Evolutionary conservation across 2,888 invertebrate genomes (phyloP), one percentile per base, ranked within the genome.

Genomic region (Nineta flava): DNA sequence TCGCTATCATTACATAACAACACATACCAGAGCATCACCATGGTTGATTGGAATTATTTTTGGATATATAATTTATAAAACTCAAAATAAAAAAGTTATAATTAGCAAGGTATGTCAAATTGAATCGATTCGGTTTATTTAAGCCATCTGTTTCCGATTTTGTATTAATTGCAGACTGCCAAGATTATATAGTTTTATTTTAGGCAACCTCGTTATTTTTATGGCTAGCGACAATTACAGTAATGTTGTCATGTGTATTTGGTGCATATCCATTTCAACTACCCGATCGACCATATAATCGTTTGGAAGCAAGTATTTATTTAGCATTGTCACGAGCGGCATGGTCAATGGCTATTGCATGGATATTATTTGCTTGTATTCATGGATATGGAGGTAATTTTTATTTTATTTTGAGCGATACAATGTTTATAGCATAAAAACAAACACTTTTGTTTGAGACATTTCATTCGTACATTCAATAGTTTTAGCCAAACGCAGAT

Each of bases 291-390:
- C 55, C 56, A 1, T 68, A 65, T 54, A 60, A 66, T 51, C 53
- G 55, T 45, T 51, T 59, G 48, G 62, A 61, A 55, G 63, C 65
- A 43, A 60, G 63, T n/a, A 51, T 66, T 38, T 74, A 70, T 55
- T 59, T 69, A 40, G 61, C 68, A 3, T 55, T 69, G 34, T 61
- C 65, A 43, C 59, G 70, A 51, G 65, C 69, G 12, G 61, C 64
- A 10, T 76, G 75, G 75, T 64, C 66, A 1, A 48, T 66, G 3
- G 66, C 66, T 3, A 55, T 74, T 9, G 62, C 61, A 35, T 75
- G 75, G 75, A 64, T 75, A 6, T 65, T 75, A 46, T 69, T 70
- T 57, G 67, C 70, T 40, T 73, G 73, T 54, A 61, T 64, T 16
- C 62, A 65, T 45, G 73, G 73, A 26, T 63, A 69, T 56, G 74